Conservation (phyloP, 1,140 invertebrate species). For the Trypoxylus dichotomus region DNA sequence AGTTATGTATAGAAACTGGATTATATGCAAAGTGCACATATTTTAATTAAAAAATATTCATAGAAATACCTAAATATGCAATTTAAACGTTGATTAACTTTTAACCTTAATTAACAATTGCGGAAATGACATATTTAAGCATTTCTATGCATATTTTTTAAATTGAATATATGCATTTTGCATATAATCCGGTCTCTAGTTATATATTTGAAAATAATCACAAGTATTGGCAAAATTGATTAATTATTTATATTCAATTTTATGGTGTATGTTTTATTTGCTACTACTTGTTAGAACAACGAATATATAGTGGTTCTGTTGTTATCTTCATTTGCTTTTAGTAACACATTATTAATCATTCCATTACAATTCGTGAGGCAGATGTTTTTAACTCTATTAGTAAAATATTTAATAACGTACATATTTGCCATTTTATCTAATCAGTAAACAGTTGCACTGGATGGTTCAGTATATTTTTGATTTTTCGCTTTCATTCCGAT, state of each 20-base stretch:
- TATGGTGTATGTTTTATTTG: not conserved
- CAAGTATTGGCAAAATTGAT: not conserved
- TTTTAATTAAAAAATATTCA: too few relatives aligned
- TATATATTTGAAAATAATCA: not conserved
- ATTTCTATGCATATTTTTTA: too few relatives aligned
- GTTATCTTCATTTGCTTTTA: not conserved
- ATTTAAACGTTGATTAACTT: too few relatives aligned
- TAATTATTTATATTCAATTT: not conserved
- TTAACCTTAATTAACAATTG: too few relatives aligned
- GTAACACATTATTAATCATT: not conserved
- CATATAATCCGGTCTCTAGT: too few relatives aligned
- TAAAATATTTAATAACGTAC: not conserved
- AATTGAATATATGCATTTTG: too few relatives aligned
- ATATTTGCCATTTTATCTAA: not conserved
- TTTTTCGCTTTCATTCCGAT: too few relatives aligned
- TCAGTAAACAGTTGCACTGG: not conserved
- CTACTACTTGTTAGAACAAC: not conserved
- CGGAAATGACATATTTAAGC: too few relatives aligned
- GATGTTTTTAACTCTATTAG: not conserved
- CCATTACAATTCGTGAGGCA: not conserved
- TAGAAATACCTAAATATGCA: too few relatives aligned
- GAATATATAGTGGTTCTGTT: not conserved
- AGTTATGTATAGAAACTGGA: too few relatives aligned
- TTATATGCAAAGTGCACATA: too few relatives aligned
- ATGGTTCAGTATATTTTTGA: too few relatives aligned